Evolutionary conservation across 2,113 vertebrate genomes (phyloP).

Genomic region (Lipophrys pholis): DNA sequence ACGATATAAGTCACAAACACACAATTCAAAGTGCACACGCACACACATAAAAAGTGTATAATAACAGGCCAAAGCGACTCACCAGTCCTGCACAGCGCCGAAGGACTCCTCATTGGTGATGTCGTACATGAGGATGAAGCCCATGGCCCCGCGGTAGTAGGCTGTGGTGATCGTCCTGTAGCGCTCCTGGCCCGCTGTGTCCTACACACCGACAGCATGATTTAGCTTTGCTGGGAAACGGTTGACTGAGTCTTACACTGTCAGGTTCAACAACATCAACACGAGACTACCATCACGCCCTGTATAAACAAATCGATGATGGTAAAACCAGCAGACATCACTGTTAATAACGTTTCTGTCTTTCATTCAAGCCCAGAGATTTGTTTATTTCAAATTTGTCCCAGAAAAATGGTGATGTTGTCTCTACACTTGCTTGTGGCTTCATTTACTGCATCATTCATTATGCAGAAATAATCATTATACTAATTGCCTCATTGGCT

Average conservation of each 20-base stretch:
- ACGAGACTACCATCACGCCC: not conserved
- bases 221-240: conserved; percentile 6
- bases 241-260: conserved; percentile 18
- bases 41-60: too few species aligned
- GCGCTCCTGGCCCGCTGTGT: conserved; percentile 81
- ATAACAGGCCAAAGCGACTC: conserved; percentile 35
- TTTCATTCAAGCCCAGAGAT: not conserved
- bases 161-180: conserved; percentile 83
- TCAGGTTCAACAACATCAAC: conserved; percentile 7
- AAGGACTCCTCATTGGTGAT: conserved; percentile 83
- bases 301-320: not conserved
- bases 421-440: conserved; percentile 2
- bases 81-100: conserved; percentile 81
- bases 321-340: not conserved
- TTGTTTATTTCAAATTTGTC: not conserved
- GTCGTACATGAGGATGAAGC: conserved; percentile 84
- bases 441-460: not conserved
- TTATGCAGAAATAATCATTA: conserved; percentile 51
- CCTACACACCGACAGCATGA: conserved; percentile 62
- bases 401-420: not conserved
- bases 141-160: conserved; percentile 82
- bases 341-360: not conserved
- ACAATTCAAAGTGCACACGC: too few species aligned
- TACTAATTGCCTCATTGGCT: conserved; percentile 49
- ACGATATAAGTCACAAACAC: too few species aligned